Percentiles rank a stretch among this genome's conserved stretches.
phyloP scores from a whole-genome alignment of 2,797 vertebrate species.

The Leuciscus waleckii region DNA sequence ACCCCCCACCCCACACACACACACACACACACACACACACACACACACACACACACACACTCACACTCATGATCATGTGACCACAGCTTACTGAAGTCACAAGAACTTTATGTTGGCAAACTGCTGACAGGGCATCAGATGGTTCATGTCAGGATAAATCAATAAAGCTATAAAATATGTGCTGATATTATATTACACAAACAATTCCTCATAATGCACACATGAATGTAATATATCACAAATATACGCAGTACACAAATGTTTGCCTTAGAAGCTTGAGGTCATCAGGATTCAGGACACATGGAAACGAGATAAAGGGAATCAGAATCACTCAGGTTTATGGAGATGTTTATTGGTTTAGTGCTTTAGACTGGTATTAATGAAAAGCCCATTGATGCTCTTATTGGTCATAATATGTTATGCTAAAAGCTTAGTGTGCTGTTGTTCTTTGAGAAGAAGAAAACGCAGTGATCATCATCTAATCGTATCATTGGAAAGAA shows the following conservation, averaged over 20 bases:
- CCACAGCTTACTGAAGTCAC: background rate
- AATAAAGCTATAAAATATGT: background rate
- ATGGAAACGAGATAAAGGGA: too few species aligned
- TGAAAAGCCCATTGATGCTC: background rate
- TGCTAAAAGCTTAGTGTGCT: background rate
- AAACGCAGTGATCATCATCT: background rate
- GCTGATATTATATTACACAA: background rate
- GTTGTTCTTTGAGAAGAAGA: background rate
- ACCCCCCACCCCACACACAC: too few species aligned
- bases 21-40: too few species aligned
- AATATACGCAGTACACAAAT: background rate
- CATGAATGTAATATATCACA: too few species aligned
- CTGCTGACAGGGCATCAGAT: background rate
- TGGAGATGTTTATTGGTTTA: background rate
- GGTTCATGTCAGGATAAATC: background rate
- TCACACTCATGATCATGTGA: background rate
- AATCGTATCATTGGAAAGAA: background rate
- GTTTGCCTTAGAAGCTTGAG: background rate
- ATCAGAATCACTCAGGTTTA: background rate
- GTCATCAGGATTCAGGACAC: background rate
- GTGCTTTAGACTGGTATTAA: background rate
- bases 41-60: too few species aligned
- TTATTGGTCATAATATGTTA: background rate
- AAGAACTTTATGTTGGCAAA: too few species aligned
- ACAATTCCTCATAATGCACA: background rate